Evolutionary conservation across 2,113 vertebrate genomes (phyloP).

Genomic region (Actenoides lindsayi): DNA sequence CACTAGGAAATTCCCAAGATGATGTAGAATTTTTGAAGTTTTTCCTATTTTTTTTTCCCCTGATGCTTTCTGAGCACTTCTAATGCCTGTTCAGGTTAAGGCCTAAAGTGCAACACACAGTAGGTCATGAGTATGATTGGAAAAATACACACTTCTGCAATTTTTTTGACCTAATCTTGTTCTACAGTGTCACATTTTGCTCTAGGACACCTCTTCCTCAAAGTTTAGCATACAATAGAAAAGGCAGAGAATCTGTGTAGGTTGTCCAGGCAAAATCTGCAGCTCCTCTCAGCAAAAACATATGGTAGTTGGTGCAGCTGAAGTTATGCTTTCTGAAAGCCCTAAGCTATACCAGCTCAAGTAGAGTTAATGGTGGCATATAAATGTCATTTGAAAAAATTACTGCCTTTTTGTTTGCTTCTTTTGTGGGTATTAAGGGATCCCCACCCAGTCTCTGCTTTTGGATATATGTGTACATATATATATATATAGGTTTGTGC

Average conservation of each 20-base stretch:
- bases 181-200: neutral
- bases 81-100: slow-evolving; percentile 39
- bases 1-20: neutral
- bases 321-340: neutral
- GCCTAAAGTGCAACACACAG: neutral
- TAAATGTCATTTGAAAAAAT: neutral
- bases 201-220: neutral
- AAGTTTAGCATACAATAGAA: neutral
- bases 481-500: neutral
- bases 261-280: neutral
- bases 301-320: neutral
- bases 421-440: neutral
- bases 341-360: neutral
- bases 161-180: neutral
- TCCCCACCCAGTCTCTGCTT: neutral
- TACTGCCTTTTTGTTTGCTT: neutral
- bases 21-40: neutral
- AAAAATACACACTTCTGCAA: neutral
- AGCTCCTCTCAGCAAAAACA: neutral
- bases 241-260: neutral
- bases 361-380: neutral
- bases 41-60: neutral
- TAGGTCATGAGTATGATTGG: neutral
- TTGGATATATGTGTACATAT: neutral
- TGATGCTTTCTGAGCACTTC: neutral